These are phyloP conservation scores for Phasianus colchicus DNA, from an alignment of 2,113 vertebrate genomes.

Conservation along the genomic window DNA sequence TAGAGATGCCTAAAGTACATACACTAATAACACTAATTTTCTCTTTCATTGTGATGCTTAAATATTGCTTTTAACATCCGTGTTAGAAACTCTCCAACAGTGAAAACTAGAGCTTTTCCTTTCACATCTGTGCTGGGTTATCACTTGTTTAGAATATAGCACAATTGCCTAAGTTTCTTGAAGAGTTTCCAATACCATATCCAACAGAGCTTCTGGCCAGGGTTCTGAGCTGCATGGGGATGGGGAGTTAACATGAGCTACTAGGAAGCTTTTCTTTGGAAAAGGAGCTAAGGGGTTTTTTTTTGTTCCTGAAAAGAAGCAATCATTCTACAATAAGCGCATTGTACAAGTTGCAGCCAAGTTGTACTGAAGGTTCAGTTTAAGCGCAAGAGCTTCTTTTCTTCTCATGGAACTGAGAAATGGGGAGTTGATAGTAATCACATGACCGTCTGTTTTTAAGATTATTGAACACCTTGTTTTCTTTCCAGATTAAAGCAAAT, in stretches of 20 bases:
- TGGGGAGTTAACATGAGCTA: not conserved
- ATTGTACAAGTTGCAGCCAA: not conserved
- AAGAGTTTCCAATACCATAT: not conserved
- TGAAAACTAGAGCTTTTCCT: slow-evolving; percentile 18
- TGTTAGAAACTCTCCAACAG: not conserved
- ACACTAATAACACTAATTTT: slow-evolving; percentile 55
- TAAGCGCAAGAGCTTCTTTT: slow-evolving; percentile 13
- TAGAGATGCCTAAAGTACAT: not conserved
- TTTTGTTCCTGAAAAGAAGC: not conserved
- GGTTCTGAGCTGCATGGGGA: not conserved
- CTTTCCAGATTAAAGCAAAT: slow-evolving; percentile 77
- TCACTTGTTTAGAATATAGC: slow-evolving; percentile 27
- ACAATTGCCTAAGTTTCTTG: not conserved
- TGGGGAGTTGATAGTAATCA: not conserved
- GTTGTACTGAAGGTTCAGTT: not conserved
- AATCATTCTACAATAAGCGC: not conserved
- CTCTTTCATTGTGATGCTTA: slow-evolving; percentile 46
- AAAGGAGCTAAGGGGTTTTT: not conserved
- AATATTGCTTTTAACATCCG: slow-evolving; percentile 45
- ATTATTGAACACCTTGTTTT: slow-evolving; percentile 51
- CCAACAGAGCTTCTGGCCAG: not conserved
- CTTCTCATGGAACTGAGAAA: not conserved
- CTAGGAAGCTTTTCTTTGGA: not conserved
- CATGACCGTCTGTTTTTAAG: too few species aligned
- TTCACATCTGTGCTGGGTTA: not conserved